A percentile compares a stretch with the other conserved stretches of the same genome.
Conservation (phyloP, 2,888 invertebrate genomes). For the Petrophora chlorosata region DNA sequence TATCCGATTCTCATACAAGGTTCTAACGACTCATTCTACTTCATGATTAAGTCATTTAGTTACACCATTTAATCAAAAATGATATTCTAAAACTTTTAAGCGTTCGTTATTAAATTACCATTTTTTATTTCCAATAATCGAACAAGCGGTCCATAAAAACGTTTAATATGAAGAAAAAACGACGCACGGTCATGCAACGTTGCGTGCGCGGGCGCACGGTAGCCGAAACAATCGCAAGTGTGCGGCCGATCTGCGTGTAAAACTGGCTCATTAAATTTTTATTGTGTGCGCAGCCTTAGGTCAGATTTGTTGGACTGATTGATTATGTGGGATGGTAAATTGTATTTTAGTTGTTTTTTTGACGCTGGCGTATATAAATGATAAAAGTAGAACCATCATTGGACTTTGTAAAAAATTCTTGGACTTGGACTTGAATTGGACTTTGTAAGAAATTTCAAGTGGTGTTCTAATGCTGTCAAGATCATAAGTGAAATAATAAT, state of each 20-base stretch:
- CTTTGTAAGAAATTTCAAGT: too few species aligned
- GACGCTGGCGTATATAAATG: too few species aligned
- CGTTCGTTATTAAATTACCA: slow-evolving; percentile 21
- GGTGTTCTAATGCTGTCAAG: too few species aligned
- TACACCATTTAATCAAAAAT: slow-evolving; percentile 11
- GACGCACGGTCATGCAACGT: slow-evolving; percentile 69
- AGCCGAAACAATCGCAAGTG: slow-evolving; percentile 45
- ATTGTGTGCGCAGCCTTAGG: slow-evolving; percentile 38
- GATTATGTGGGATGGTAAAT: slow-evolving; percentile 26
- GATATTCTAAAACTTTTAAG: slow-evolving; percentile 6
- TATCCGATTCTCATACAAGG: background rate
- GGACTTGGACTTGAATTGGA: too few species aligned
- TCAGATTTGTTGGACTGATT: slow-evolving; percentile 35
- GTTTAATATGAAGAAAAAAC: slow-evolving; percentile 29
- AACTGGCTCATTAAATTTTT: slow-evolving; percentile 43
- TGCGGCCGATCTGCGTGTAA: slow-evolving; percentile 35
- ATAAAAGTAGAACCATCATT: too few species aligned
- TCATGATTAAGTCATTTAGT: slow-evolving; percentile 18
- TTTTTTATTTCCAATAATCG: slow-evolving; percentile 25
- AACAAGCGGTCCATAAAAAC: slow-evolving; percentile 35
- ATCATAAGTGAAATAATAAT: too few species aligned
- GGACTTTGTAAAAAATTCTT: too few species aligned
- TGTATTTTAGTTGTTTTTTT: too few species aligned
- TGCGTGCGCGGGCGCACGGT: slow-evolving; percentile 67
- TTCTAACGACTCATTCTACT: slow-evolving; percentile 4